Conservation (phyloP, 1,140 invertebrate species). For the Trichomalopsis sarcophagae region DNA sequence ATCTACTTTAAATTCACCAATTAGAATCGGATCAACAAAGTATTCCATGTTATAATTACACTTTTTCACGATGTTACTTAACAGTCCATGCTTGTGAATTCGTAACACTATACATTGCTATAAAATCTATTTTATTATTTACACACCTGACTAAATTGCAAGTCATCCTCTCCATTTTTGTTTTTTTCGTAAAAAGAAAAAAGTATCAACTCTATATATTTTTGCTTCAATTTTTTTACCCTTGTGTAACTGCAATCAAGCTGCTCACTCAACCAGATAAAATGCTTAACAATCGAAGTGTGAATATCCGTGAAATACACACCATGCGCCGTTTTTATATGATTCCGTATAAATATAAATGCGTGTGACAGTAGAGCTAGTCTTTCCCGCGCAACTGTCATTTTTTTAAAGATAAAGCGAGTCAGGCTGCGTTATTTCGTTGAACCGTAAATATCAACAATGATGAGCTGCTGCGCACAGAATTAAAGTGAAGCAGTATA, state of each 20-base stretch:
- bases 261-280: constrained; percentile 3
- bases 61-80: too few species aligned
- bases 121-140: neutral
- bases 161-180: too few species aligned
- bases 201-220: neutral
- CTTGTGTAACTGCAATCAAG: neutral
- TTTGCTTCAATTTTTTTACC: neutral
- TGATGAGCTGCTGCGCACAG: neutral
- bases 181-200: too few species aligned
- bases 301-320: neutral
- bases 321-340: neutral
- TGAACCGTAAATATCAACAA: neutral
- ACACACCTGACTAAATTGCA: neutral
- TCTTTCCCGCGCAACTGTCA: neutral
- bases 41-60: too few species aligned
- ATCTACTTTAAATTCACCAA: too few species aligned
- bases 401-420: neutral
- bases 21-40: too few species aligned
- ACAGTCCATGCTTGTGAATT: too few species aligned
- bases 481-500: neutral
- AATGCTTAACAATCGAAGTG: constrained; percentile 1
- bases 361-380: neutral
- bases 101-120: too few species aligned
- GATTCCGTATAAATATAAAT: neutral
- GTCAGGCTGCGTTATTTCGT: neutral